These are phyloP conservation scores for Drosophila neotestacea DNA, from an alignment of 2,888 invertebrate species.

Conservation along the genomic window DNA sequence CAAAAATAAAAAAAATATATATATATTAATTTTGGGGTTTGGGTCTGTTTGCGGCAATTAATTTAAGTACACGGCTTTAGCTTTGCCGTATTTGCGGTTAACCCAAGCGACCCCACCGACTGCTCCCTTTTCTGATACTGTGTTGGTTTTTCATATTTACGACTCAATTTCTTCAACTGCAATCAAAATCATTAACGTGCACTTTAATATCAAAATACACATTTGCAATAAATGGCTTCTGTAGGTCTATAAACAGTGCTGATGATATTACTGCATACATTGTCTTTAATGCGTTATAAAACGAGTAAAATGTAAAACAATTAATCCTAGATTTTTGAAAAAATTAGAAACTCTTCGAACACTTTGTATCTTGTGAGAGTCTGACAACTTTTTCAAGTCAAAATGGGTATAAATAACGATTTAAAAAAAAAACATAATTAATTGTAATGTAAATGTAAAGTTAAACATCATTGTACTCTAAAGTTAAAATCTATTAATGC, in stretches of 20 bases:
- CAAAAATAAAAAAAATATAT: slow-evolving; percentile 42
- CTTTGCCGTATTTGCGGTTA: slow-evolving; percentile 82
- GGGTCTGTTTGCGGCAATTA: slow-evolving; percentile 77
- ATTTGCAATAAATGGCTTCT: neutral
- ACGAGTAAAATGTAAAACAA: too few species aligned
- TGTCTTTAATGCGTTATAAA: neutral
- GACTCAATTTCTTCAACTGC: slow-evolving; percentile 35
- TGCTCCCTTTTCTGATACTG: neutral
- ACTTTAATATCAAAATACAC: slow-evolving; percentile 1
- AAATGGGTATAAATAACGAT: too few species aligned
- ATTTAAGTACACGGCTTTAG: slow-evolving; percentile 76
- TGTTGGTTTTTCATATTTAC: slow-evolving; percentile 38
- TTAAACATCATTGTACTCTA: too few species aligned
- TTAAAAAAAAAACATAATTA: too few species aligned
- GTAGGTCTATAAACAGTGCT: neutral
- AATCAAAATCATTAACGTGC: slow-evolving; percentile 1
- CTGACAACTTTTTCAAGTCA: too few species aligned
- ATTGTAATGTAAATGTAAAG: too few species aligned
- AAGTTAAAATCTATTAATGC: too few species aligned
- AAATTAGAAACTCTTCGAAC: too few species aligned
- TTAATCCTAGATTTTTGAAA: too few species aligned
- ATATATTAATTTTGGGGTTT: slow-evolving; percentile 62
- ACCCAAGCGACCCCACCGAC: slow-evolving; percentile 43
- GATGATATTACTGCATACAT: neutral
- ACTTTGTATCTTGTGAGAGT: too few species aligned